Conservation (phyloP, 2,888 invertebrate species). For the Euzophera pinguis region DNA sequence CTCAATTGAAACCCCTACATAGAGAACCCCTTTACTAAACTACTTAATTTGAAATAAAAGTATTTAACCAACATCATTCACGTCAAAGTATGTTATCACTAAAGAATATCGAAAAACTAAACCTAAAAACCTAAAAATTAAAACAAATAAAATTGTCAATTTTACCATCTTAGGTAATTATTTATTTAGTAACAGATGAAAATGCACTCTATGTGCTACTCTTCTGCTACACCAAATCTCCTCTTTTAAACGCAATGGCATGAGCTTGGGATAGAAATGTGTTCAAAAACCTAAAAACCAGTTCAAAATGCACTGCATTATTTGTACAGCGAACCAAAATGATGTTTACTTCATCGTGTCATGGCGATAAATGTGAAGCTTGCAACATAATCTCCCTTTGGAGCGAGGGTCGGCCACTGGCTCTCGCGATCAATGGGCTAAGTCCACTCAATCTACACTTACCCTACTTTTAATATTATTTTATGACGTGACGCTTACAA, state of each 20-base stretch:
- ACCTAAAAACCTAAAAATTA: too few relatives aligned
- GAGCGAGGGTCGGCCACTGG: constrained; percentile 43
- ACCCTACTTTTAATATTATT: constrained; percentile 46
- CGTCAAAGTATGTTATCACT: too few relatives aligned
- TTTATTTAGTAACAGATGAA: too few relatives aligned
- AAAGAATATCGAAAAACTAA: too few relatives aligned
- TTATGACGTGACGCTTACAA: constrained; percentile 24
- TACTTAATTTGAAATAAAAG: too few relatives aligned
- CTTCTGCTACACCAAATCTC: too few relatives aligned
- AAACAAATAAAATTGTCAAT: too few relatives aligned
- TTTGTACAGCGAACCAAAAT: neutral
- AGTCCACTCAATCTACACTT: constrained; percentile 35
- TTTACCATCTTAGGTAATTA: too few relatives aligned
- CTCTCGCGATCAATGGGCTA: constrained; percentile 45
- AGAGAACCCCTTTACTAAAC: too few relatives aligned
- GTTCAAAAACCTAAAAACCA: neutral
- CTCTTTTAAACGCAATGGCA: neutral
- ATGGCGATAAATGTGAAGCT: constrained; percentile 40
- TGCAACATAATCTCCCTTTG: constrained; percentile 45
- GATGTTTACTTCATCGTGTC: constrained; percentile 27
- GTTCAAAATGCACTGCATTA: neutral
- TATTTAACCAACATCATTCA: too few relatives aligned
- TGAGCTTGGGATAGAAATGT: neutral
- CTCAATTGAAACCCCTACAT: too few relatives aligned
- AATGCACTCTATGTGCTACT: too few relatives aligned